These are phyloP conservation scores for Sisor rabdophorus DNA, from an alignment of 2,113 vertebrate genomes.

Conservation along the genomic window DNA sequence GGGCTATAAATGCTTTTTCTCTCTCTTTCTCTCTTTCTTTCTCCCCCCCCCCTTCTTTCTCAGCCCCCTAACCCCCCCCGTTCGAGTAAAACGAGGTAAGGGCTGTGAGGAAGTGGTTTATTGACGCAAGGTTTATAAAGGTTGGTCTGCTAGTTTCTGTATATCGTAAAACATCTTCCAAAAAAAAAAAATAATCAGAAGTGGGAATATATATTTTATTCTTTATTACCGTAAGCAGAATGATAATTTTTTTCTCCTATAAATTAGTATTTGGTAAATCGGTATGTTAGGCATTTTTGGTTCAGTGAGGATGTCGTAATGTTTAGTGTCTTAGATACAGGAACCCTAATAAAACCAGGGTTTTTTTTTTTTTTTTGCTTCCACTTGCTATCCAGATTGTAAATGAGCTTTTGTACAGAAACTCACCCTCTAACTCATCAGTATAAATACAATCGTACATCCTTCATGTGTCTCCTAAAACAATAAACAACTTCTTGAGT, in stretches of 20 bases:
- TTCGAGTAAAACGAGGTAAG: slow-evolving; percentile 73
- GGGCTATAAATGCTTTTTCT: slow-evolving; percentile 78
- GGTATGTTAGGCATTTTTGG: background rate
- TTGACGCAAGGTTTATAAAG: slow-evolving; percentile 75
- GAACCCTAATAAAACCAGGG: too few species aligned
- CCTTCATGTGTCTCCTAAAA: slow-evolving; percentile 19
- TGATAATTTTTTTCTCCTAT: background rate
- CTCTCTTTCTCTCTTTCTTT: background rate
- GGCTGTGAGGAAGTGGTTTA: slow-evolving; percentile 75
- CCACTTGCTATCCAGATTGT: background rate
- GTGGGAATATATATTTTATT: background rate
- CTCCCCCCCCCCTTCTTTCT: slow-evolving; percentile 26
- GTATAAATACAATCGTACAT: slow-evolving; percentile 1
- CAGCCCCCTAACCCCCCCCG: too few species aligned
- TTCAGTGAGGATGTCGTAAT: background rate
- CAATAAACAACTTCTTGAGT: background rate
- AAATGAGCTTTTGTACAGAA: background rate
- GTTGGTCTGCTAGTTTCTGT: slow-evolving; percentile 63
- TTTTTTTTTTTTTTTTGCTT: slow-evolving; percentile 22
- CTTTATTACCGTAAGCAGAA: background rate
- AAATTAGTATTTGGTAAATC: background rate
- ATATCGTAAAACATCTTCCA: slow-evolving; percentile 61
- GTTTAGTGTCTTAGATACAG: background rate
- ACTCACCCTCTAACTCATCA: slow-evolving; percentile 3
- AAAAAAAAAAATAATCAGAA: slow-evolving; percentile 1